Conservation (phyloP, 2,113 vertebrate genomes). For the Hippopotamus amphibius region DNA sequence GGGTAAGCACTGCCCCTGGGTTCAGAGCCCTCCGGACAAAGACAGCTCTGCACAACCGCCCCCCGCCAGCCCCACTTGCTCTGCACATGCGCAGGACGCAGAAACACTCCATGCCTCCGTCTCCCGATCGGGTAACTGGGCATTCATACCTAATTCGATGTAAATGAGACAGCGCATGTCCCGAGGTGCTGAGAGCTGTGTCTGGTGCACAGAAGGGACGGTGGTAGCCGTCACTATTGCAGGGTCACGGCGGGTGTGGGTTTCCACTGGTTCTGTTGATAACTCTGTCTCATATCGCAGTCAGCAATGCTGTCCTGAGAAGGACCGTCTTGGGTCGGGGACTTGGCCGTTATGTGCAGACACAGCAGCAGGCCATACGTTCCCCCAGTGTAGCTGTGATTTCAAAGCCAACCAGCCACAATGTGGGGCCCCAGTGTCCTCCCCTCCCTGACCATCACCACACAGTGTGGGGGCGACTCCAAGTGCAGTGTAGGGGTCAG, state of each 20-base stretch:
- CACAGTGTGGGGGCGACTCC: too few relatives aligned
- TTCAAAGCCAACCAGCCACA: background rate
- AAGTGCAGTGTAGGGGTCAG: background rate
- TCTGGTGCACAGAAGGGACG: background rate
- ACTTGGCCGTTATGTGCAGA: background rate
- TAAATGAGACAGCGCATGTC: rapidly evolving
- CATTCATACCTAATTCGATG: rapidly evolving
- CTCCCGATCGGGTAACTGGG: background rate
- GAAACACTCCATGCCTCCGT: background rate
- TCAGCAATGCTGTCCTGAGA: background rate
- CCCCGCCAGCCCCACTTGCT: background rate
- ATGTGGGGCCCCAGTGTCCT: background rate
- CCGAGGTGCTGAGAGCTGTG: background rate
- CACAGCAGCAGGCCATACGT: background rate
- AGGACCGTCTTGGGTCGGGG: background rate
- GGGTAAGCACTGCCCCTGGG: background rate
- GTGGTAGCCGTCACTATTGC: rapidly evolving
- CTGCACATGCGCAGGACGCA: background rate
- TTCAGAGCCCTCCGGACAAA: background rate
- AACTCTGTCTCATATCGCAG: rapidly evolving
- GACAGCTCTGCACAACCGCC: background rate
- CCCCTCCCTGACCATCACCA: background rate
- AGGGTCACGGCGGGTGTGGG: background rate
- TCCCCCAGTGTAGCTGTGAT: background rate
- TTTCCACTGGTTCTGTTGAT: background rate